These are phyloP conservation scores for Heteronetta atricapilla DNA, from an alignment of 2,113 vertebrate genomes.

Conservation along the genomic window DNA sequence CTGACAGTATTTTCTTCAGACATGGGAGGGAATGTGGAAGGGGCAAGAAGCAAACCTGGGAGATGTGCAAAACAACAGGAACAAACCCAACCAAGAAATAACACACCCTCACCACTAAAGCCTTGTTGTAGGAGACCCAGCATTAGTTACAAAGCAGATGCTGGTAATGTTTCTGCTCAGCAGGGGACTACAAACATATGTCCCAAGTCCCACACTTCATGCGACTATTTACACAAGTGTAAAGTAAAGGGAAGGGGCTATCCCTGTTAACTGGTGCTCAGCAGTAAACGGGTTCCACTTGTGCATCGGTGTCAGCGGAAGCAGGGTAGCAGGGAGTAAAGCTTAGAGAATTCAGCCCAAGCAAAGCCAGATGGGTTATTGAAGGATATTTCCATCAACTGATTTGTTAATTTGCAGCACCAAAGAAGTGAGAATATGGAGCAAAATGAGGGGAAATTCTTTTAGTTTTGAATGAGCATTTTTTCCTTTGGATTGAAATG, in stretches of 20 bases:
- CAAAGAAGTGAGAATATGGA: neutral
- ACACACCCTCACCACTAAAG: neutral
- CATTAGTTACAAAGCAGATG: neutral
- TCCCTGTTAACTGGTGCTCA: neutral
- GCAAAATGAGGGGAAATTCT: neutral
- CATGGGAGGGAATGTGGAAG: neutral
- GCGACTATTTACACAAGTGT: neutral
- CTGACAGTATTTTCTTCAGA: neutral
- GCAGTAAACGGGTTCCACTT: accelerated
- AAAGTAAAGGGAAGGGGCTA: neutral
- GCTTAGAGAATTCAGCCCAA: neutral
- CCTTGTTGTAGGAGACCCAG: neutral
- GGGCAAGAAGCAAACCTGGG: neutral
- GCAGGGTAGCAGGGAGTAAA: neutral
- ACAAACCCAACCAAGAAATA: neutral
- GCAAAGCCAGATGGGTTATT: neutral
- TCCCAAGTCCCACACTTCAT: neutral
- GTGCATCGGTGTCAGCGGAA: accelerated
- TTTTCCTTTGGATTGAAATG: neutral
- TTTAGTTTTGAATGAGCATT: neutral
- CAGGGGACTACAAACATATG: neutral
- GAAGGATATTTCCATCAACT: neutral
- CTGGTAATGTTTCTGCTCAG: neutral
- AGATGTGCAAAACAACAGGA: neutral
- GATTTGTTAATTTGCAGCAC: neutral